These are phyloP conservation scores for Hyles euphorbiae DNA, from an alignment of 1,140 invertebrate species.

Conservation along the genomic window DNA sequence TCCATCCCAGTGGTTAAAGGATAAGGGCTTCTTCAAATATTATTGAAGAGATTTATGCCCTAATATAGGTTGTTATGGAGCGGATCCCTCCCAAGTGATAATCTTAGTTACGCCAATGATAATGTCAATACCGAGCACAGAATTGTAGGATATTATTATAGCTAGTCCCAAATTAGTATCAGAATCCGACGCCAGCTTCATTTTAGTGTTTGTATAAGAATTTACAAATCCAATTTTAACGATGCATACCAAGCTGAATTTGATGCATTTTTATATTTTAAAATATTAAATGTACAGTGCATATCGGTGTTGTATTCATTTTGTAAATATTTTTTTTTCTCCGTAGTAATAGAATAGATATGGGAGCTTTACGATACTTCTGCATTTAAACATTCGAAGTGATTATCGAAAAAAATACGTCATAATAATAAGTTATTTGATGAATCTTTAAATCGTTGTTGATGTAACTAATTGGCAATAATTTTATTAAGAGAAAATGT, in stretches of 20 bases:
- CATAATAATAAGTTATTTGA: slow-evolving; percentile 48
- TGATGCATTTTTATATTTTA: slow-evolving; percentile 14
- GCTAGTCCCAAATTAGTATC: slow-evolving; percentile 39
- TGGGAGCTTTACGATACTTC: slow-evolving; percentile 39
- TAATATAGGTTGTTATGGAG: too few species aligned
- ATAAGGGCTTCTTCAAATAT: too few species aligned
- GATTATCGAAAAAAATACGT: slow-evolving; percentile 24
- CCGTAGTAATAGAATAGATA: slow-evolving; percentile 24
- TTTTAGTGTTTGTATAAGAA: slow-evolving; percentile 9
- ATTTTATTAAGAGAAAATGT: slow-evolving; percentile 49
- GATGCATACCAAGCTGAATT: slow-evolving; percentile 5
- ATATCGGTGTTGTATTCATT: slow-evolving; percentile 60
- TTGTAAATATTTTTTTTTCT: slow-evolving; percentile 63
- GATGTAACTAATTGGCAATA: slow-evolving; percentile 45
- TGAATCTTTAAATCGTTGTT: slow-evolving; percentile 38
- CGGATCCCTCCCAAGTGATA: too few species aligned
- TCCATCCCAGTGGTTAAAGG: too few species aligned
- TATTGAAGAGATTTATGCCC: too few species aligned
- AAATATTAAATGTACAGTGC: slow-evolving; percentile 52
- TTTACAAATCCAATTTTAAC: slow-evolving; percentile 11
- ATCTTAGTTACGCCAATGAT: too few species aligned
- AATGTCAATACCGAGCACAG: too few species aligned
- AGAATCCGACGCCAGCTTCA: slow-evolving; percentile 25
- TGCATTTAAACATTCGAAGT: slow-evolving; percentile 44
- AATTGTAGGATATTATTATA: slow-evolving; percentile 14